These are phyloP conservation scores for Salminus brasiliensis DNA, from an alignment of 2,113 vertebrate species.

Conservation along the genomic window DNA sequence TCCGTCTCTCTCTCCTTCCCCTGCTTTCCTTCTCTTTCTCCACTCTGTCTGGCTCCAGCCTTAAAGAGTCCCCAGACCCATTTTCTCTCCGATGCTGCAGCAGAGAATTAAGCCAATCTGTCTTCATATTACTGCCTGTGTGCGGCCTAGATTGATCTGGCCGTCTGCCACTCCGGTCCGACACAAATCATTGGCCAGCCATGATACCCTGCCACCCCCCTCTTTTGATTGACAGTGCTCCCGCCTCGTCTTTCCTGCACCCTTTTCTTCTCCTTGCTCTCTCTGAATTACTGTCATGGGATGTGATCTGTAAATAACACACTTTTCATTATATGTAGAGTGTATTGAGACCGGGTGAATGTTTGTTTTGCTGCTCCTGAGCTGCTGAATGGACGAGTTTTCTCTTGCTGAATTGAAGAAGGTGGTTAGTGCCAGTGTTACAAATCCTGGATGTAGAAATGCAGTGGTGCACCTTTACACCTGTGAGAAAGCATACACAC, in stretches of 20 bases:
- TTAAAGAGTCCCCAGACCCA: conserved; percentile 69
- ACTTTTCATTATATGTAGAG: conserved; percentile 65
- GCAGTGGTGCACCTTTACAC: background rate
- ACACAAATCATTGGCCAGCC: conserved; percentile 64
- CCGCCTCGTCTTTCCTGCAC: conserved; percentile 64
- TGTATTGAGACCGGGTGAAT: conserved; percentile 58
- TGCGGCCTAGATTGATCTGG: conserved; percentile 74
- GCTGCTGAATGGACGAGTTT: conserved; percentile 22
- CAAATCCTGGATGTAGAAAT: background rate
- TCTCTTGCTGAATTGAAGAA: conserved; percentile 27
- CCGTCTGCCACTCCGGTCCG: conserved; percentile 61
- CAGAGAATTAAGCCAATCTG: conserved; percentile 73
- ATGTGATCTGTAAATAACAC: conserved; percentile 75
- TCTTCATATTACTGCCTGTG: conserved; percentile 76
- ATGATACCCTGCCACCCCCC: conserved; percentile 65
- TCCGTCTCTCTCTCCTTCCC: background rate
- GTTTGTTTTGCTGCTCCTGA: background rate
- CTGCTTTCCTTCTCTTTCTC: conserved; percentile 13
- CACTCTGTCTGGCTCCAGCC: conserved; percentile 60
- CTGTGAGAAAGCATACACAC: background rate
- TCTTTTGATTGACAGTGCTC: conserved; percentile 73
- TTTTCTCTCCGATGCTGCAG: conserved; percentile 66
- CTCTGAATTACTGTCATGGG: conserved; percentile 59
- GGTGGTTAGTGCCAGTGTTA: background rate
- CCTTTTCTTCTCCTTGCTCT: conserved; percentile 57